These are phyloP conservation scores for Iguana delicatissima DNA, from an alignment of 2,797 vertebrate species.

Conservation along the genomic window DNA sequence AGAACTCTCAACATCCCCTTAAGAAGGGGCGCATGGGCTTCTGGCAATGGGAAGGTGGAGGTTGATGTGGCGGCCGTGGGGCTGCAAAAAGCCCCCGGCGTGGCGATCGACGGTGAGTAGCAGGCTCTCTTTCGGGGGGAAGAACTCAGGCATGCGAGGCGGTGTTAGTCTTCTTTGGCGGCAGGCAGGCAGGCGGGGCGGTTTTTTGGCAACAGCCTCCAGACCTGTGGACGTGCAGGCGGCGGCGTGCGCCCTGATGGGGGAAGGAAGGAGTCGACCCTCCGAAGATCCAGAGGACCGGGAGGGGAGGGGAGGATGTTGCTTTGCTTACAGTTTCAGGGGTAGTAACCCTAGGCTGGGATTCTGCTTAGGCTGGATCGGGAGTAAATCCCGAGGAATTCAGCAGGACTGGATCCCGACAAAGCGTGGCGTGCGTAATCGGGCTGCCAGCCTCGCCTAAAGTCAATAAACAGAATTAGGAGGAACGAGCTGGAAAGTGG, in stretches of 20 bases:
- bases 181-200: background rate
- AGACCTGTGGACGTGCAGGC: conserved; percentile 1
- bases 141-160: background rate
- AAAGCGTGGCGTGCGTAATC: no score
- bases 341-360: no score
- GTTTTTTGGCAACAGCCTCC: background rate
- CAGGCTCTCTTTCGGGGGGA: no score
- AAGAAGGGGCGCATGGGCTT: conserved; percentile 1
- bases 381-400: no score
- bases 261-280: no score
- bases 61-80: conserved; percentile 14
- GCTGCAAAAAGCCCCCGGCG: background rate
- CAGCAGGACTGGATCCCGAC: no score
- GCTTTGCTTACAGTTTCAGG: no score
- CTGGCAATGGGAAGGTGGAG: conserved; percentile 35
- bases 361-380: no score
- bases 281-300: accelerated
- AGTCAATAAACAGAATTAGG: no score
- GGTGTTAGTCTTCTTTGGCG: background rate
- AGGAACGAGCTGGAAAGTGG: no score
- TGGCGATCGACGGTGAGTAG: background rate
- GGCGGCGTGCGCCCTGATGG: background rate
- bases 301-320: background rate
- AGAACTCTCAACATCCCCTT: no score
- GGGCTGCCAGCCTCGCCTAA: no score